These are phyloP conservation scores for Mimumesa dahlbomi DNA, from an alignment of 2,888 invertebrate genomes.

Conservation along the genomic window DNA sequence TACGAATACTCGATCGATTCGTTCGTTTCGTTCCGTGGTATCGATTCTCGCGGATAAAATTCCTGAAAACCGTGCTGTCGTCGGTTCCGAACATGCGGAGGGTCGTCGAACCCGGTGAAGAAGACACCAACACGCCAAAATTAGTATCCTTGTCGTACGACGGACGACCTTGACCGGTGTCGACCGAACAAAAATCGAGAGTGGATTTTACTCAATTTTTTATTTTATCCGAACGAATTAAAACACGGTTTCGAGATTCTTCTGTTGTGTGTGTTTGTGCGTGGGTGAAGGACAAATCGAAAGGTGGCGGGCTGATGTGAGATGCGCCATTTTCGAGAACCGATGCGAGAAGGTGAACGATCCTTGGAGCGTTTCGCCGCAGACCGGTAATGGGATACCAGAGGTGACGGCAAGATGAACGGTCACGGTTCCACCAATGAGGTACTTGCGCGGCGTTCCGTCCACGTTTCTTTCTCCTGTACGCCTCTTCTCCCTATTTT, in stretches of 20 bases:
- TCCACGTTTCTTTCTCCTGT: conserved; percentile 50
- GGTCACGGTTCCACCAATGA: conserved; percentile 75
- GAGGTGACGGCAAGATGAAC: conserved; percentile 78
- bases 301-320: conserved; percentile 29
- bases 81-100: conserved; percentile 19
- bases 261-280: too few species aligned
- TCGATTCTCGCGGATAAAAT: conserved; percentile 52
- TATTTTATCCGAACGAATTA: too few species aligned
- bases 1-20: conserved; percentile 15
- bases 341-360: conserved; percentile 69
- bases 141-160: conserved; percentile 46
- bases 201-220: conserved; percentile 25
- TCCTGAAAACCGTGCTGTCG: conserved; percentile 21
- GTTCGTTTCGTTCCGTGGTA: conserved; percentile 32
- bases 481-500: conserved; percentile 32
- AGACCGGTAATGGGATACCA: conserved; percentile 75
- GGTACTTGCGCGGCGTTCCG: conserved; percentile 68
- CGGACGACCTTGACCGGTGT: conserved; percentile 61
- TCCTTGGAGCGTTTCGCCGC: conserved; percentile 67
- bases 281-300: conserved; percentile 14
- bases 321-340: conserved; percentile 68
- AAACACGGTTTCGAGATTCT: too few species aligned
- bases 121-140: conserved; percentile 48
- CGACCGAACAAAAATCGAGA: conserved; percentile 59
- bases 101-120: conserved; percentile 56